phyloP scores from a whole-genome alignment of 2,797 vertebrate genomes.

The Zalophus californianus region DNA sequence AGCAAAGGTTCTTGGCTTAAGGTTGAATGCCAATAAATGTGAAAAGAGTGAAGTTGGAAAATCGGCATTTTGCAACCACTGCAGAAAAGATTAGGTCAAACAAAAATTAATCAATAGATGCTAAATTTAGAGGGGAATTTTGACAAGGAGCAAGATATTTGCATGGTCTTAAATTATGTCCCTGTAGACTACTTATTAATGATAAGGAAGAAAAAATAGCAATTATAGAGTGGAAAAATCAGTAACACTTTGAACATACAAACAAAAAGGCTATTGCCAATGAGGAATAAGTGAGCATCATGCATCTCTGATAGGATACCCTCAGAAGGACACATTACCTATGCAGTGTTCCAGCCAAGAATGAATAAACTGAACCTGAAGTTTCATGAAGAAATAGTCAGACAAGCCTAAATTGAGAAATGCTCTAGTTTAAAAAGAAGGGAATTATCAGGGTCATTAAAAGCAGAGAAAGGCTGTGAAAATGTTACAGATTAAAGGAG shows the following conservation, averaged over 20 bases:
- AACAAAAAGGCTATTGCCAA: not conserved
- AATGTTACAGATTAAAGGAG: not conserved
- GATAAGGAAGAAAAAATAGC: not conserved
- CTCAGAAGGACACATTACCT: not conserved
- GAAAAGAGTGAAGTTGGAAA: not conserved
- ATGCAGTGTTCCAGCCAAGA: not conserved
- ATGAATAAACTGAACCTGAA: not conserved
- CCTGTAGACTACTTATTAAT: not conserved
- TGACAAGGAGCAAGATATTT: not conserved
- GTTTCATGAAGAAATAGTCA: not conserved
- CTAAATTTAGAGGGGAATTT: not conserved
- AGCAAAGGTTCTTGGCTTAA: not conserved
- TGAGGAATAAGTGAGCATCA: not conserved
- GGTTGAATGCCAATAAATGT: not conserved
- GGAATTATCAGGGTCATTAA: not conserved
- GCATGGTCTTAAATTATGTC: not conserved
- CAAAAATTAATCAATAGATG: constrained; percentile 30
- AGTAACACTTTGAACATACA: not conserved
- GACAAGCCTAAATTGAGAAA: not conserved
- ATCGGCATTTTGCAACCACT: not conserved
- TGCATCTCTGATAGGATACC: not conserved
- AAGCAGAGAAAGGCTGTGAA: not conserved
- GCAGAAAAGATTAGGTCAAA: not conserved
- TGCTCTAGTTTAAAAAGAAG: not conserved
- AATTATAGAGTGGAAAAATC: not conserved